These are phyloP conservation scores for Leptodactylus fallax DNA, from an alignment of 2,797 vertebrate genomes.

Conservation along the genomic window DNA sequence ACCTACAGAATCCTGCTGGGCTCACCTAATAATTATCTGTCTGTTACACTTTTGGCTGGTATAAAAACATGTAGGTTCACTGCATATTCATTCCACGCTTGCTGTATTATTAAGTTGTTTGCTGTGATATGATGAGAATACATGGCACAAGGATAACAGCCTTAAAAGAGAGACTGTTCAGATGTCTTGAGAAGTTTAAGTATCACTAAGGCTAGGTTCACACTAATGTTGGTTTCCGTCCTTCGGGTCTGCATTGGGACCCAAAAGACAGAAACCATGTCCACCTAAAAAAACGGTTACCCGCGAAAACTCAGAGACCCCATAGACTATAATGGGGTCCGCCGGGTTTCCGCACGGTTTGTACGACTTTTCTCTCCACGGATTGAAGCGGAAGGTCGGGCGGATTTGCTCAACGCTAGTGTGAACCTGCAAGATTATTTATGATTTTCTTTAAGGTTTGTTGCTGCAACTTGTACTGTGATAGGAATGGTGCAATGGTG, in stretches of 20 bases:
- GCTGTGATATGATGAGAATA: neutral
- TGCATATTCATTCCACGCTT: neutral
- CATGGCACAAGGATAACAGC: neutral
- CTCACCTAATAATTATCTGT: slow-evolving; percentile 45
- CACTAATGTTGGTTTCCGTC: too few species aligned
- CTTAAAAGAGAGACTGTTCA: neutral
- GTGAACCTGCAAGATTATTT: neutral
- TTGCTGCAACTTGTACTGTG: neutral
- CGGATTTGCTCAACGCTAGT: too few species aligned
- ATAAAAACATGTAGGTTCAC: slow-evolving; percentile 12
- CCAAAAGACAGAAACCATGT: too few species aligned
- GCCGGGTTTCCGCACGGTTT: too few species aligned
- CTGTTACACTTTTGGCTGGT: slow-evolving; percentile 26
- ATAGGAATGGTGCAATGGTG: neutral
- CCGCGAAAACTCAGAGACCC: too few species aligned
- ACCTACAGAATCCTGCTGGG: slow-evolving; percentile 20
- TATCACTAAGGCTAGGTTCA: neutral
- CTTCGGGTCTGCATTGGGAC: too few species aligned
- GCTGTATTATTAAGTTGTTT: slow-evolving; percentile 24
- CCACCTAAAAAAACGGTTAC: too few species aligned
- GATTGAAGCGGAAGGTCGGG: too few species aligned
- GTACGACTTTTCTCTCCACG: too few species aligned
- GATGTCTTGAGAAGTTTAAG: neutral
- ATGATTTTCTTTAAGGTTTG: neutral
- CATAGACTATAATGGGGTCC: too few species aligned